A percentile compares a stretch with the other conserved stretches of the same genome.
phyloP scores from a whole-genome alignment of 2,113 vertebrate species.

The Phoxinus phoxinus region DNA sequence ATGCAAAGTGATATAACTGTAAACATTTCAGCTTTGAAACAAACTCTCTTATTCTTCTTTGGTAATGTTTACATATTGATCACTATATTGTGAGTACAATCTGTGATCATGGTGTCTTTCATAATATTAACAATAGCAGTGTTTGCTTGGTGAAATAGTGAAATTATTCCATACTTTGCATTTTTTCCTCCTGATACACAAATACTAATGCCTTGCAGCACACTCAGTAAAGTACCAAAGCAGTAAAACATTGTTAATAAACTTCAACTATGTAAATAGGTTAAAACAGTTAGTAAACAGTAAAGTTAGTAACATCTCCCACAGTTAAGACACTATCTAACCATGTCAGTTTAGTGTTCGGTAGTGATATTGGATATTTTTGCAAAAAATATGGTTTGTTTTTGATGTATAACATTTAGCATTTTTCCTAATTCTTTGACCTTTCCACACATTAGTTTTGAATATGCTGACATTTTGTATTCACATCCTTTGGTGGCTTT shows the following conservation, averaged over 20 bases:
- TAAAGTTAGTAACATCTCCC: slow-evolving; percentile 16
- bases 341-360: slow-evolving; percentile 25
- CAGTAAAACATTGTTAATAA: slow-evolving; percentile 21
- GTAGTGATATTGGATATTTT: background rate
- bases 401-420: slow-evolving; percentile 10
- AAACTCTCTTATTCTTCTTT: background rate
- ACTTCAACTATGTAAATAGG: slow-evolving; percentile 19
- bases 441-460: background rate
- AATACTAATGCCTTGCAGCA: background rate
- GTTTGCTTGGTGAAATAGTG: background rate
- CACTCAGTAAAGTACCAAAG: slow-evolving; percentile 9
- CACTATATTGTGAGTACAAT: slow-evolving; percentile 2
- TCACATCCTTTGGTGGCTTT: slow-evolving; percentile 3
- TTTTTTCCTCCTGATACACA: background rate
- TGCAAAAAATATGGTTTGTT: background rate
- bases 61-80: slow-evolving; percentile 1
- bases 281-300: slow-evolving; percentile 39
- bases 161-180: background rate
- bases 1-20: background rate
- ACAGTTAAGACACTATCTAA: background rate
- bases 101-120: slow-evolving; percentile 26
- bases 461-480: slow-evolving; percentile 21
- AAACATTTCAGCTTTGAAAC: background rate
- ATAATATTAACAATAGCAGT: slow-evolving; percentile 14
- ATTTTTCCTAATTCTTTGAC: background rate